Conservation (phyloP, 2,113 vertebrate genomes). For the Chroicocephalus ridibundus region DNA sequence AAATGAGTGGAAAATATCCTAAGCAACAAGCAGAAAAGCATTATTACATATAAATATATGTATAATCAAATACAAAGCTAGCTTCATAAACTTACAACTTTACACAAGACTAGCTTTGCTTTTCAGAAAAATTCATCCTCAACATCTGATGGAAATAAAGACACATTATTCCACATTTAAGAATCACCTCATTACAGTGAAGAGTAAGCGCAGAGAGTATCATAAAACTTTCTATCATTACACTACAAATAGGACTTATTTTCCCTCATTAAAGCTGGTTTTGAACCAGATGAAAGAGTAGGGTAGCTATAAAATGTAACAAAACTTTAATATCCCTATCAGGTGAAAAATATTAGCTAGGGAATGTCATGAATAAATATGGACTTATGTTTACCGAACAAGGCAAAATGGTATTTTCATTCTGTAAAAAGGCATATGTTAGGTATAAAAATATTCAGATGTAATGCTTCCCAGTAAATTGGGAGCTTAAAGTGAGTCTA, state of each 20-base stretch:
- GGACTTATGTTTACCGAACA: not conserved
- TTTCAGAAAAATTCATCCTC: not conserved
- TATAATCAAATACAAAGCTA: not conserved
- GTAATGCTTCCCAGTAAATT: not conserved
- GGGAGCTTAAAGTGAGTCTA: not conserved
- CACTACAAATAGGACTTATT: not conserved
- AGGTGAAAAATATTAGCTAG: not conserved
- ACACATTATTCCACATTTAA: not conserved
- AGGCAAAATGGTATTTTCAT: not conserved
- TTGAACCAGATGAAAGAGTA: not conserved
- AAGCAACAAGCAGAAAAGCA: not conserved
- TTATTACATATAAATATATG: not conserved
- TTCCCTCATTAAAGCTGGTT: constrained; percentile 9
- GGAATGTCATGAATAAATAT: constrained; percentile 23
- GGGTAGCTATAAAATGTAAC: not conserved
- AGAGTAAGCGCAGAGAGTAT: not conserved
- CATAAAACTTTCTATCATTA: not conserved
- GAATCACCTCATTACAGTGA: not conserved
- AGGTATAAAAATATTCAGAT: not conserved
- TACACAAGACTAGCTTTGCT: not conserved
- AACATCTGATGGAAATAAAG: not conserved
- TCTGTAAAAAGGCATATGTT: not conserved
- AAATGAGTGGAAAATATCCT: not conserved
- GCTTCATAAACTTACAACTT: not conserved
- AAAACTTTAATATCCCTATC: not conserved